Evolutionary conservation across 2,888 invertebrate species (phyloP).

Genomic region (Xanthorhoe spadicearia): DNA sequence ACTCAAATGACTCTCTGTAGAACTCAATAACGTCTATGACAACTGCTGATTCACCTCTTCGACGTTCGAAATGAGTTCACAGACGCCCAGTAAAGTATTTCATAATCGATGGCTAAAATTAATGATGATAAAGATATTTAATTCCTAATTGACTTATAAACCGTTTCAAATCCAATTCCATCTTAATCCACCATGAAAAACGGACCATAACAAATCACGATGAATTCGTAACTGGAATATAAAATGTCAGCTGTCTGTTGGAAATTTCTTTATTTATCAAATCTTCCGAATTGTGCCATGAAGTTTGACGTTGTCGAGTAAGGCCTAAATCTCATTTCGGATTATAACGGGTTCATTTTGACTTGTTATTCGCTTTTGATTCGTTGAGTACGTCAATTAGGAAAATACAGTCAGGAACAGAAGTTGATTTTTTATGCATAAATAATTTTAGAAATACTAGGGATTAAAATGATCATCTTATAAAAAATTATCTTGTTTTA

Average conservation of each 20-base stretch:
- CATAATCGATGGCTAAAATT: too few relatives aligned
- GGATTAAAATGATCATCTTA: too few relatives aligned
- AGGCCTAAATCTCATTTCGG: conserved; percentile 26
- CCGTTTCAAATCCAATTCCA: conserved; percentile 22
- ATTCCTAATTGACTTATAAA: conserved; percentile 19
- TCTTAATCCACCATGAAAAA: conserved; percentile 32
- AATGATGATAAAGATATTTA: too few relatives aligned
- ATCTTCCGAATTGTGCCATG: conserved; percentile 22
- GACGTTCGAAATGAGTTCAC: too few relatives aligned
- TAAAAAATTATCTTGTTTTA: too few relatives aligned
- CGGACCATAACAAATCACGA: conserved; percentile 35
- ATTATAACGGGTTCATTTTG: conserved; percentile 13
- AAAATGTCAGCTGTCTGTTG: conserved; percentile 49
- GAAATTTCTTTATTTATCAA: conserved; percentile 45
- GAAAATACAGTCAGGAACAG: neutral
- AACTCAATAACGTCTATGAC: too few relatives aligned
- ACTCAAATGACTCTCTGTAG: too few relatives aligned
- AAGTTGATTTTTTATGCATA: too few relatives aligned
- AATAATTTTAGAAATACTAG: too few relatives aligned
- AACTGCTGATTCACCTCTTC: too few relatives aligned
- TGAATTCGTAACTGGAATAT: conserved; percentile 45
- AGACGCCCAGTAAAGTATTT: too few relatives aligned
- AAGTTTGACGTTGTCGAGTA: conserved; percentile 34
- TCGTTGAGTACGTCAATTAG: neutral
- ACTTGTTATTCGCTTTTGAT: conserved; percentile 3